Evolutionary conservation across 1,140 invertebrate genomes (phyloP).

Genomic region (Nylanderia fulva): DNA sequence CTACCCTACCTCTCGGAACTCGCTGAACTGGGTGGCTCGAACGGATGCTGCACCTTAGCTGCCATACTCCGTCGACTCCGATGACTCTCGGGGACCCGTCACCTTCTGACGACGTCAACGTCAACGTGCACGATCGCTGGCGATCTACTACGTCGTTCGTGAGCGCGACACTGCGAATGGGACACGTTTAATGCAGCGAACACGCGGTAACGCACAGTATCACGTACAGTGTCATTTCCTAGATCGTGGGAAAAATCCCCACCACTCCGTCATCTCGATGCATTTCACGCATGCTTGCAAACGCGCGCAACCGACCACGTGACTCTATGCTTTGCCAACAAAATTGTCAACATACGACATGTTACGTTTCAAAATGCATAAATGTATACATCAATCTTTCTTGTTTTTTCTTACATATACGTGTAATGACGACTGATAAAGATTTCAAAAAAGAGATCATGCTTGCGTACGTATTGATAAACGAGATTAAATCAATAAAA

Average conservation of each 20-base stretch:
- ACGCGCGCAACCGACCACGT: too few species aligned
- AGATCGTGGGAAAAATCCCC: constrained; percentile 13
- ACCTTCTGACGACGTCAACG: background rate
- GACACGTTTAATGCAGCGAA: background rate
- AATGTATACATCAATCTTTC: too few species aligned
- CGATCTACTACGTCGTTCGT: background rate
- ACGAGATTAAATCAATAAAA: too few species aligned
- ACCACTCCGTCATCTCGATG: background rate
- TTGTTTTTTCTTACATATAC: too few species aligned
- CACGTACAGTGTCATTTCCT: background rate
- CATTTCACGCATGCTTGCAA: background rate
- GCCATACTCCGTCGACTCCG: constrained; percentile 85
- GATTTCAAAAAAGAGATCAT: too few species aligned
- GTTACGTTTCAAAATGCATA: too few species aligned
- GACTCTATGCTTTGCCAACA: too few species aligned
- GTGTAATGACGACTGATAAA: too few species aligned
- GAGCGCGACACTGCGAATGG: background rate
- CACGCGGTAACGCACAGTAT: background rate
- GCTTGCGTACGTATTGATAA: too few species aligned
- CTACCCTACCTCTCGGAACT: constrained; percentile 94
- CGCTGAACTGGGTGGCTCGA: constrained; percentile 93
- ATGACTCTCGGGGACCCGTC: background rate
- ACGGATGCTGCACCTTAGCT: constrained; percentile 88
- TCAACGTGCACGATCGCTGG: background rate
- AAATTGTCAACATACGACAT: too few species aligned